Conservation (phyloP, 2,113 vertebrate species). For the Sorex fumeus region DNA sequence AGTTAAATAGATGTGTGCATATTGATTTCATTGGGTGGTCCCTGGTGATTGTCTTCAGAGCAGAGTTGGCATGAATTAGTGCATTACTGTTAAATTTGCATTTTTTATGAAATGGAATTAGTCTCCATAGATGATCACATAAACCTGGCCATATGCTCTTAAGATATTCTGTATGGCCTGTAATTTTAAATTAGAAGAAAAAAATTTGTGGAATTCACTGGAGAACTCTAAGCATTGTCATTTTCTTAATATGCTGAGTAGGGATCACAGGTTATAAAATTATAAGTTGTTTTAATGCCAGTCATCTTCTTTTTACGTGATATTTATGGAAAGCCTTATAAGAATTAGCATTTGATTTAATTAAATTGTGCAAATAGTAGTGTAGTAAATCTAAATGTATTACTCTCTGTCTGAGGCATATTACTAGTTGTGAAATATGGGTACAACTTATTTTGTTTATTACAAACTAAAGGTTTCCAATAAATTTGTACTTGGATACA, state of each 20-base stretch:
- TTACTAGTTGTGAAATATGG: background rate
- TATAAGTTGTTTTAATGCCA: constrained; percentile 2
- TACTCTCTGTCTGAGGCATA: background rate
- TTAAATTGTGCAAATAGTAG: constrained; percentile 42
- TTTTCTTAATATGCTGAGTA: constrained; percentile 27
- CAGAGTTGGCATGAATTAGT: constrained; percentile 33
- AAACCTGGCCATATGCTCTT: constrained; percentile 58
- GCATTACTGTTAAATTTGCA: constrained; percentile 47
- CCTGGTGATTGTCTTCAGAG: constrained; percentile 50
- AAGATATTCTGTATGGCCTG: constrained; percentile 55
- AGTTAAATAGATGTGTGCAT: constrained; percentile 76
- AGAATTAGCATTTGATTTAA: constrained; percentile 49
- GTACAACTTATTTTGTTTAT: constrained; percentile 9
- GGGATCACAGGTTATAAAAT: constrained; percentile 18
- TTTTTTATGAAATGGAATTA: constrained; percentile 57
- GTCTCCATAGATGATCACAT: constrained; percentile 59
- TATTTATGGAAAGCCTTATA: constrained; percentile 48
- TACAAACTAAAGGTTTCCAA: background rate
- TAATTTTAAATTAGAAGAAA: constrained; percentile 63
- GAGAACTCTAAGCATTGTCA: background rate
- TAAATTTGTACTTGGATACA: constrained; percentile 38
- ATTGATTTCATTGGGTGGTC: constrained; percentile 65
- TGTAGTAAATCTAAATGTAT: background rate
- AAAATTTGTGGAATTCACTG: constrained; percentile 25
- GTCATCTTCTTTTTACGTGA: constrained; percentile 30